A percentile compares a stretch with the other conserved stretches of the same genome.
These are phyloP conservation scores for Sinelater perroti DNA, from an alignment of 2,888 invertebrate species.

Conservation along the genomic window DNA sequence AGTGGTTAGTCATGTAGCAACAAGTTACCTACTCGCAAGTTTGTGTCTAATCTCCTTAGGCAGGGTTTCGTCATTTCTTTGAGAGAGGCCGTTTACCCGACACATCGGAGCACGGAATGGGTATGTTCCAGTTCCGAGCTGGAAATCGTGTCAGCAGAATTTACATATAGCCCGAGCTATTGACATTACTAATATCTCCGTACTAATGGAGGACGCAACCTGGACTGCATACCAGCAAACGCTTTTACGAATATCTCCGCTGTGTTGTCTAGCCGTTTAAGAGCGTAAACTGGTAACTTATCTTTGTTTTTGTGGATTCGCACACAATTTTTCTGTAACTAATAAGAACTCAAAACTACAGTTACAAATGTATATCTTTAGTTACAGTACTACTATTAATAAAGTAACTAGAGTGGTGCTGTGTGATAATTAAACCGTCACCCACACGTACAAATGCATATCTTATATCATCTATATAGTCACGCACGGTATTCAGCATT, in stretches of 20 bases:
- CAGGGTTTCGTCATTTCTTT: conserved; percentile 13
- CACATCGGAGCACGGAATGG: background rate
- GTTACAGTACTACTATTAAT: too few relatives aligned
- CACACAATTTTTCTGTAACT: too few relatives aligned
- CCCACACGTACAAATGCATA: too few relatives aligned
- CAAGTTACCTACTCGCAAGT: background rate
- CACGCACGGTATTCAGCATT: too few relatives aligned
- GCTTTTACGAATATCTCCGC: background rate
- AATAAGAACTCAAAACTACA: too few relatives aligned
- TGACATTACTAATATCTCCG: conserved; percentile 17
- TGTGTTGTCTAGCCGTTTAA: background rate
- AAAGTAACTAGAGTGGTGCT: too few relatives aligned
- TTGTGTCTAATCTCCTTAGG: conserved; percentile 16
- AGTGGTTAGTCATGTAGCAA: background rate
- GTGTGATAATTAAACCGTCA: too few relatives aligned
- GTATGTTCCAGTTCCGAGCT: conserved; percentile 22
- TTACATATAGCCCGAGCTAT: conserved; percentile 14
- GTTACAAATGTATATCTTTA: too few relatives aligned
- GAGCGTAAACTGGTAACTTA: background rate
- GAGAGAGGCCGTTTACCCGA: background rate
- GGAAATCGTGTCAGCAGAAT: conserved; percentile 21
- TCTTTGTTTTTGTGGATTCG: too few relatives aligned
- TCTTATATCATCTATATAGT: too few relatives aligned
- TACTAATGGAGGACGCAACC: background rate
- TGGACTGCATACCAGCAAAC: background rate